Conservation (phyloP, 2,888 invertebrate genomes). For the Peribatodes rhomboidaria region DNA sequence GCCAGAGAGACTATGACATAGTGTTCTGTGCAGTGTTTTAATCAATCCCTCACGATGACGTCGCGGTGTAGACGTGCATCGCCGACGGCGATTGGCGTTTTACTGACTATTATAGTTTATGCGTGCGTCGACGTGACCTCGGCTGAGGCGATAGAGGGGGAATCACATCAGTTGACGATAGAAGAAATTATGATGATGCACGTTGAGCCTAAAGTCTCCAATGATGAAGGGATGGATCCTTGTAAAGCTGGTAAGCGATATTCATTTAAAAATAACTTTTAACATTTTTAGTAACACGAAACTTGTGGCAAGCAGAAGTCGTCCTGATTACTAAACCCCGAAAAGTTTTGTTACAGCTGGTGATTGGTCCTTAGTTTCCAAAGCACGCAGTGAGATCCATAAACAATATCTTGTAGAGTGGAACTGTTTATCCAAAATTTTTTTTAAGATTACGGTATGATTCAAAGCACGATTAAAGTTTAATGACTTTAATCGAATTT, state of each 20-base stretch:
- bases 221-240: conserved; percentile 93
- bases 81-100: conserved; percentile 57
- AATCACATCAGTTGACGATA: conserved; percentile 87
- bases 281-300: no score
- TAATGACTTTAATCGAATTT: not conserved
- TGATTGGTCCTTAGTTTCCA: not conserved
- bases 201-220: conserved; percentile 90
- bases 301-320: no score
- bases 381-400: no score
- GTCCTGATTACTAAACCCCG: no score
- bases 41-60: conserved; percentile 63
- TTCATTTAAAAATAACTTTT: not conserved
- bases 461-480: no score
- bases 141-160: conserved; percentile 68
- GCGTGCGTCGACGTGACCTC: conserved; percentile 58
- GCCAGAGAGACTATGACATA: conserved; percentile 67
- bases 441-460: no score
- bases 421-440: no score
- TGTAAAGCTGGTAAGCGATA: conserved; percentile 93
- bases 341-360: no score
- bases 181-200: conserved; percentile 88
- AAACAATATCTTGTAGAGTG: no score
- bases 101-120: conserved; percentile 68
- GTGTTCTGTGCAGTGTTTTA: conserved; percentile 60
- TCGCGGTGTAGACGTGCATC: conserved; percentile 62